Evolutionary conservation across 2,888 invertebrate genomes (phyloP).

Genomic region (Eudiplozoon nipponicum): DNA sequence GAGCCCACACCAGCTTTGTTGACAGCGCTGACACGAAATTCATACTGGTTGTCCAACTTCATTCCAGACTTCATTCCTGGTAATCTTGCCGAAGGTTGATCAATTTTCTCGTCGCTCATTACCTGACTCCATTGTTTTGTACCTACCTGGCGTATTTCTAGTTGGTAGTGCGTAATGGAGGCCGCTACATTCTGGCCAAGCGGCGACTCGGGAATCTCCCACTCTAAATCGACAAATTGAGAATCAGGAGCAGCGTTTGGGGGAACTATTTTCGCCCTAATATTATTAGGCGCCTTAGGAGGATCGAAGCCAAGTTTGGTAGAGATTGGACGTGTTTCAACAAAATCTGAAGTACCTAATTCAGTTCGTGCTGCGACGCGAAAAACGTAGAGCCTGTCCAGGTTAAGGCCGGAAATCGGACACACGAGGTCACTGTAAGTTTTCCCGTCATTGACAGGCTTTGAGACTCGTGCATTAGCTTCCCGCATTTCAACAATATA

Average conservation of each 20-base stretch:
- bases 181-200: too few relatives aligned
- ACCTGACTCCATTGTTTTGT: too few relatives aligned
- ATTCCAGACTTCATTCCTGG: too few relatives aligned
- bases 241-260: too few relatives aligned
- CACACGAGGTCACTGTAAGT: neutral
- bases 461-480: constrained; percentile 2
- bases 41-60: constrained; percentile 17
- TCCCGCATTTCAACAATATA: constrained; percentile 13
- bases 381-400: neutral
- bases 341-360: neutral
- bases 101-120: too few relatives aligned
- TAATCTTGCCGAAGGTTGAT: too few relatives aligned
- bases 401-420: neutral
- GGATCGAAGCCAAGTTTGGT: neutral
- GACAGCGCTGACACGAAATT: constrained; percentile 19
- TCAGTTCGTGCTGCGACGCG: neutral
- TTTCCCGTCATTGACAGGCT: neutral
- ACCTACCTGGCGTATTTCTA: too few relatives aligned
- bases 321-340: neutral
- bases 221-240: too few relatives aligned
- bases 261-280: too few relatives aligned
- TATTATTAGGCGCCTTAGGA: neutral
- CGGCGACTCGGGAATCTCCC: too few relatives aligned
- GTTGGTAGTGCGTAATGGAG: too few relatives aligned
- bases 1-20: constrained; percentile 20